Conservation (phyloP, 2,888 invertebrate genomes). For the Microchrysa polita region DNA sequence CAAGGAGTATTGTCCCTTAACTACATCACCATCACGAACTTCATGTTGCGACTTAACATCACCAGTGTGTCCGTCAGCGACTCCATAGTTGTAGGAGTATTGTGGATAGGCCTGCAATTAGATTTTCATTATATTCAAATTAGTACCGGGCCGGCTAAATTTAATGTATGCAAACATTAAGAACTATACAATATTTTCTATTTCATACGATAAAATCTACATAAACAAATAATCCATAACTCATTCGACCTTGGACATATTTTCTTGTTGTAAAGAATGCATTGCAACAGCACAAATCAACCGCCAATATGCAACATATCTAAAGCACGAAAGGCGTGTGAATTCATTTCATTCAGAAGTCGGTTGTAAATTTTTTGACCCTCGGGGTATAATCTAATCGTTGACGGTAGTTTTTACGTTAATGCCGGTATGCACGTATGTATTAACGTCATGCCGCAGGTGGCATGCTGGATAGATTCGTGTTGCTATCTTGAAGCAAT, state of each 20-base stretch:
- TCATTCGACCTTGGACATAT: constrained; percentile 24
- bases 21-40: constrained; percentile 64
- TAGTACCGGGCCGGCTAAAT: too few species aligned
- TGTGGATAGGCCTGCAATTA: constrained; percentile 61
- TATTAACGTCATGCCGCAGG: background rate
- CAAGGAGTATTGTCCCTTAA: constrained; percentile 65
- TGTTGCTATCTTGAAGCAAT: background rate
- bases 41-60: constrained; percentile 65
- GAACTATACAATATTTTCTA: too few species aligned
- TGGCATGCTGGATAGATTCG: background rate
- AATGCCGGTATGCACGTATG: background rate
- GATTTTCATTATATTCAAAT: background rate
- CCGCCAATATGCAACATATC: background rate
- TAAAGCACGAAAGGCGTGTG: constrained; percentile 25
- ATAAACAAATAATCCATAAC: background rate
- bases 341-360: constrained; percentile 14
- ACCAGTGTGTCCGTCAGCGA: constrained; percentile 63
- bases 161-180: too few species aligned
- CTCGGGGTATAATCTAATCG: background rate
- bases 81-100: constrained; percentile 65
- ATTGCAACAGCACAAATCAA: too few species aligned
- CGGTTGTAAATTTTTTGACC: background rate
- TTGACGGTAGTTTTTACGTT: background rate
- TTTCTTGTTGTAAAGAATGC: too few species aligned
- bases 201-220: background rate